Percentiles rank a stretch among this genome's conserved stretches.
Conservation (phyloP, 2,888 invertebrate genomes). For the Aromia moschata region DNA sequence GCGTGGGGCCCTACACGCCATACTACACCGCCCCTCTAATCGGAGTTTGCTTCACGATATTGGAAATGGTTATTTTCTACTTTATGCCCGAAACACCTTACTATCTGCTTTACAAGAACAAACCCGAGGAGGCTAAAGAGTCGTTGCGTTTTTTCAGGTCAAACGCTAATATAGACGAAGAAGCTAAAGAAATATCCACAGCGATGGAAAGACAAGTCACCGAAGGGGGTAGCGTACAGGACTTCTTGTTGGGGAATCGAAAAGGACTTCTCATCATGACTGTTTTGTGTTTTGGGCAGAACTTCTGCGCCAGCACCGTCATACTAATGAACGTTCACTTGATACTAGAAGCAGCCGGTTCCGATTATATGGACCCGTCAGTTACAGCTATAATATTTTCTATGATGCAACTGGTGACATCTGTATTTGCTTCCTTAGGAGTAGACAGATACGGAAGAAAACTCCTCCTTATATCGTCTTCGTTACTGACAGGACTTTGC, state of each 20-base stretch:
- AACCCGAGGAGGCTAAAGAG: conserved; percentile 50
- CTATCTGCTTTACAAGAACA: conserved; percentile 51
- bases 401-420: conserved; percentile 56
- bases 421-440: conserved; percentile 52
- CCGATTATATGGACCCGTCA: conserved; percentile 52
- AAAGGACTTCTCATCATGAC: conserved; percentile 59
- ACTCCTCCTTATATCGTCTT: conserved; percentile 54
- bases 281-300: conserved; percentile 58
- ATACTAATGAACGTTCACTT: conserved; percentile 62
- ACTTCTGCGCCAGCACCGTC: conserved; percentile 60
- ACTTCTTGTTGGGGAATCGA: conserved; percentile 58
- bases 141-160: conserved; percentile 49
- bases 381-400: conserved; percentile 59
- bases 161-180: conserved; percentile 46
- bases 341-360: conserved; percentile 57
- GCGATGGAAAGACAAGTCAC: conserved; percentile 55
- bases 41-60: conserved; percentile 49
- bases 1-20: conserved; percentile 50
- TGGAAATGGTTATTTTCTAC: conserved; percentile 52
- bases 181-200: conserved; percentile 54
- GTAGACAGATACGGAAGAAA: conserved; percentile 60
- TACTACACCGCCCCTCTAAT: conserved; percentile 54
- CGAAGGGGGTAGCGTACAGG: conserved; percentile 56
- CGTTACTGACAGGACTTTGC: conserved; percentile 55
- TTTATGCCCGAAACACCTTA: conserved; percentile 60